phyloP scores from a whole-genome alignment of 2,888 invertebrate genomes.

The Scrobipalpa atriplicella region DNA sequence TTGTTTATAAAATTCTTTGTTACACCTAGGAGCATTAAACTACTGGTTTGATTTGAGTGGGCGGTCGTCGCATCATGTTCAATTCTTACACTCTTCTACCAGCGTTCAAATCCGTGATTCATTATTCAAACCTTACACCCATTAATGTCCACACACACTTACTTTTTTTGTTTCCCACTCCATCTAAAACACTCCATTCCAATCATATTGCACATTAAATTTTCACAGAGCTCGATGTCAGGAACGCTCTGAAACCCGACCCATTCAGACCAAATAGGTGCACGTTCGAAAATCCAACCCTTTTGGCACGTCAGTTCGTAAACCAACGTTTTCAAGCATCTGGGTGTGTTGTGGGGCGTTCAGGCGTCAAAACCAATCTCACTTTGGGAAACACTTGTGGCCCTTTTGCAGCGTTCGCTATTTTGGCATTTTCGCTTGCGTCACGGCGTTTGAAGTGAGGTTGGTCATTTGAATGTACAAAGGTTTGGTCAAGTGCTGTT shows the following conservation, averaged over 20 bases:
- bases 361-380: slow-evolving; percentile 63
- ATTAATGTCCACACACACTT: too few relatives aligned
- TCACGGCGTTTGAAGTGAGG: slow-evolving; percentile 48
- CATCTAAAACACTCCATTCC: neutral
- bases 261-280: slow-evolving; percentile 31
- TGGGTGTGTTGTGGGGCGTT: slow-evolving; percentile 45
- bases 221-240: slow-evolving; percentile 21
- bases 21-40: too few relatives aligned
- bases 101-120: too few relatives aligned
- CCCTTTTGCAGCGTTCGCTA: slow-evolving; percentile 46
- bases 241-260: slow-evolving; percentile 26
- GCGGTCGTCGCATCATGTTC: too few relatives aligned
- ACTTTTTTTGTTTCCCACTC: too few relatives aligned
- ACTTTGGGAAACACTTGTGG: slow-evolving; percentile 45
- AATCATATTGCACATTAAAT: slow-evolving; percentile 14
- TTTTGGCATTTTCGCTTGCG: slow-evolving; percentile 49
- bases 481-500: slow-evolving; percentile 24
- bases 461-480: slow-evolving; percentile 37
- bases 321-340: slow-evolving; percentile 49
- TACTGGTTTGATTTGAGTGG: too few relatives aligned
- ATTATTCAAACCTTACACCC: too few relatives aligned
- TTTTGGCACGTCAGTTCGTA: slow-evolving; percentile 38
- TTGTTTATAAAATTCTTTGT: too few relatives aligned
- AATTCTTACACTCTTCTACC: too few relatives aligned
- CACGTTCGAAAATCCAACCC: slow-evolving; percentile 28